Evolutionary conservation across 1,140 invertebrate genomes (phyloP).

Genomic region (Zeugodacus cucurbitae): DNA sequence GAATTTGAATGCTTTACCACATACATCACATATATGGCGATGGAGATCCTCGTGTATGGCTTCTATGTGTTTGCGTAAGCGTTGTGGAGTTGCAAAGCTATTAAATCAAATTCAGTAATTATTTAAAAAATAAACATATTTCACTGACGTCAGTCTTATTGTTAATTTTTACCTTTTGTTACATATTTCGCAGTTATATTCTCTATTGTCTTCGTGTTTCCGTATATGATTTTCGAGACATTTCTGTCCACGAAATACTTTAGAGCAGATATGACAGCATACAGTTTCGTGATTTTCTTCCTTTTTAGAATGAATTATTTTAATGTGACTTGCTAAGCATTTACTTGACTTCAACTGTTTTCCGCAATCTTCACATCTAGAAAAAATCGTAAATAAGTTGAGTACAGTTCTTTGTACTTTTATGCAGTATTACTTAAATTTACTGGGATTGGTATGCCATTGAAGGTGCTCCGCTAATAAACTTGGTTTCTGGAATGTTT

Average conservation of each 20-base stretch:
- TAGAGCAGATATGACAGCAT: constrained; percentile 56
- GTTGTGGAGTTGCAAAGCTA: constrained; percentile 45
- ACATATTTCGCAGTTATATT: constrained; percentile 58
- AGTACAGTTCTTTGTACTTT: neutral
- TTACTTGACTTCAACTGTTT: constrained; percentile 58
- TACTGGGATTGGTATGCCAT: constrained; percentile 60
- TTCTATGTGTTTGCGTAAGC: constrained; percentile 50
- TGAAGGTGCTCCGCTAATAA: constrained; percentile 54
- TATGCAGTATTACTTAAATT: constrained; percentile 54
- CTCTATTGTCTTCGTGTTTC: constrained; percentile 57
- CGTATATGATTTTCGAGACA: constrained; percentile 53
- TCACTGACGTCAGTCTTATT: neutral
- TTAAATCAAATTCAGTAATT: constrained; percentile 13
- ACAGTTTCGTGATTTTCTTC: constrained; percentile 51
- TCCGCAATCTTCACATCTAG: constrained; percentile 58
- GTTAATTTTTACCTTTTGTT: constrained; percentile 38
- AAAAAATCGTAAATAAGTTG: neutral
- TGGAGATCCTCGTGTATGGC: constrained; percentile 59
- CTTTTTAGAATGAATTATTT: constrained; percentile 58
- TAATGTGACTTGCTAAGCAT: constrained; percentile 58
- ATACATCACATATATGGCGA: constrained; percentile 60
- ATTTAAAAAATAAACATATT: neutral
- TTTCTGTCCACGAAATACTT: constrained; percentile 55
- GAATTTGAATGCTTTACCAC: constrained; percentile 61
- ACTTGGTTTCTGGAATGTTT: constrained; percentile 48